These are phyloP conservation scores for Homarus gammarus DNA, from an alignment of 2,888 invertebrate genomes.

Conservation along the genomic window DNA sequence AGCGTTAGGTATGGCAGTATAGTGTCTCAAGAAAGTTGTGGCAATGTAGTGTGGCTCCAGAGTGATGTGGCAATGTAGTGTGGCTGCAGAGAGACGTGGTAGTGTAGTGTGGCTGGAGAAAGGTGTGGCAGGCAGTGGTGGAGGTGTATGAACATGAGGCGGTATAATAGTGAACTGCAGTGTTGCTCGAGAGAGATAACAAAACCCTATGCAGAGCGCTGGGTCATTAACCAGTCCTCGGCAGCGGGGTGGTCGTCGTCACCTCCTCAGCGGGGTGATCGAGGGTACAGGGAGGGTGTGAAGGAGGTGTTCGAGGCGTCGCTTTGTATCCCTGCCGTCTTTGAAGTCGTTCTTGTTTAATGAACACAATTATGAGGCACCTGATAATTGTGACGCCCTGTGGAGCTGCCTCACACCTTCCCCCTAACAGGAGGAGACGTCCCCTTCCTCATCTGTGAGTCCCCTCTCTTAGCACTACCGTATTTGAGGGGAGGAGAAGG, in stretches of 20 bases:
- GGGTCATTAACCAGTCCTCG: too few relatives aligned
- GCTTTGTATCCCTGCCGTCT: conserved; percentile 38
- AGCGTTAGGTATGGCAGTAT: too few relatives aligned
- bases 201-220: too few relatives aligned
- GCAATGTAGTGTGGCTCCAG: background rate
- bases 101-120: background rate
- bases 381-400: conserved; percentile 51
- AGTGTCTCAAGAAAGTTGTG: too few relatives aligned
- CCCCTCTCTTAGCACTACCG: too few relatives aligned
- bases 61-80: background rate
- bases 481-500: too few relatives aligned
- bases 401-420: conserved; percentile 22
- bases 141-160: too few relatives aligned
- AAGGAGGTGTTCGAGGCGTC: conserved; percentile 5
- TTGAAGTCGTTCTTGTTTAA: conserved; percentile 52
- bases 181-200: too few relatives aligned
- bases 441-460: too few relatives aligned
- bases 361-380: conserved; percentile 58
- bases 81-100: too few relatives aligned
- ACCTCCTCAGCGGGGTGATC: background rate
- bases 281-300: background rate
- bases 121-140: background rate
- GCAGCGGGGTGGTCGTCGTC: background rate
- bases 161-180: too few relatives aligned
- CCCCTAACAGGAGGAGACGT: too few relatives aligned